Evolutionary conservation across 2,888 invertebrate genomes (phyloP), one percentile per base, ranked within the genome.

Genomic region (Sphaeridia pumilis): DNA sequence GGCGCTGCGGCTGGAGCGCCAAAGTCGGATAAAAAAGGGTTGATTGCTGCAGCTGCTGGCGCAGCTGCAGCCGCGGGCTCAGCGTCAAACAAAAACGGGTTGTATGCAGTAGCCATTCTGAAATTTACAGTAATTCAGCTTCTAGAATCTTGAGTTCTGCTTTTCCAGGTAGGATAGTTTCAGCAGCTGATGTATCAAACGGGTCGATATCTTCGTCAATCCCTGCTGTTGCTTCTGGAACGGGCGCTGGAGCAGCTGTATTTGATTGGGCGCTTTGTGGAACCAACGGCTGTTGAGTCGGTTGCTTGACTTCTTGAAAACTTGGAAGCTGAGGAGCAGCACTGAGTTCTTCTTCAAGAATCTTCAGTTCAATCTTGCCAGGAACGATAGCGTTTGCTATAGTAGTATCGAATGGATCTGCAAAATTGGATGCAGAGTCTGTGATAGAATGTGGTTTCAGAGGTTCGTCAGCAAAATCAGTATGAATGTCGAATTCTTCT

Each of bases 361-460:
- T 79, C 68, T 85, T 84, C 3, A 87, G 69, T 71, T 88, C 87
- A 4, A 83, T 78, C 70, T 79, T 81, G 36, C 86, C 85, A 0
- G 87, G 85, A 26, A 54, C 44, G 44, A 81, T 78, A 34, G 82
- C 76, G 48, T 77, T 76, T 64, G 80, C 79, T 2, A 86, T 79
- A 31, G 80, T 77, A 0, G 89, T 88, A 67, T 89, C 89, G 65
- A 90, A 89, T 0, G 89, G 89, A 72, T 89, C 88, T 51, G 49
- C 49, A 46, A 53, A 56, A 25, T 20, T 41, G 7, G 47, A 10
- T n/a, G 31, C 31, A 25, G 35, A 26, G 21, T 25, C 36, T 4
- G 49, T 48, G 14, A 46, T 36, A 17, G 38, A 44, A 21, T 17
- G 20, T 5, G 46, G 35, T 14, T 48, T 46, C 12, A 46, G 52